Evolutionary conservation across 2,888 invertebrate genomes (phyloP).

Genomic region (Hecatera dysodea): DNA sequence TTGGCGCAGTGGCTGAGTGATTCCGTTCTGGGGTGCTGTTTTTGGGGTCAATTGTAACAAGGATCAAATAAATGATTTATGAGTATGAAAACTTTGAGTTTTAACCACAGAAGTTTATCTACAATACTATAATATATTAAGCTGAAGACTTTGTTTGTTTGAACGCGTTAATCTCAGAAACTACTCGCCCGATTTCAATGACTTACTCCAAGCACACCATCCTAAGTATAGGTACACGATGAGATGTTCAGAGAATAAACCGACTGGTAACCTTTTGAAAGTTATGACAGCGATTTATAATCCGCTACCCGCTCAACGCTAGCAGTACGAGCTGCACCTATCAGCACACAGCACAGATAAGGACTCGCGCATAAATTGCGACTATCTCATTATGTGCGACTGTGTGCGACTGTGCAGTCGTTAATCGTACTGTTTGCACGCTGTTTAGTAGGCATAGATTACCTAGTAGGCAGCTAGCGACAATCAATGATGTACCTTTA

Average conservation of each 20-base stretch:
- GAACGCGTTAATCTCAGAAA: too few relatives aligned
- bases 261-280: not conserved
- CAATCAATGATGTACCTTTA: not conserved
- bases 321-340: not conserved
- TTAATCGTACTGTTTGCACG: constrained; percentile 43
- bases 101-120: not conserved
- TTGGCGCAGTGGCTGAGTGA: constrained; percentile 8
- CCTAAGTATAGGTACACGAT: too few relatives aligned
- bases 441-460: constrained; percentile 30
- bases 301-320: not conserved
- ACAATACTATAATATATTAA: too few relatives aligned
- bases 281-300: not conserved
- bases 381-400: constrained; percentile 56
- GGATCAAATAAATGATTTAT: not conserved
- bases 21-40: not conserved
- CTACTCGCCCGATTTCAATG: too few relatives aligned
- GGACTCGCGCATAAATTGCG: constrained; percentile 51
- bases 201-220: too few relatives aligned
- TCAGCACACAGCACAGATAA: constrained; percentile 49
- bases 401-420: constrained; percentile 32
- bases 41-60: not conserved
- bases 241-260: too few relatives aligned
- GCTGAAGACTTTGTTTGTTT: too few relatives aligned
- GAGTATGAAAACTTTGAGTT: not conserved
- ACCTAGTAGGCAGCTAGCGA: not conserved